Conservation (phyloP, 2,888 invertebrate species). For the Hoplodrina blanda region DNA sequence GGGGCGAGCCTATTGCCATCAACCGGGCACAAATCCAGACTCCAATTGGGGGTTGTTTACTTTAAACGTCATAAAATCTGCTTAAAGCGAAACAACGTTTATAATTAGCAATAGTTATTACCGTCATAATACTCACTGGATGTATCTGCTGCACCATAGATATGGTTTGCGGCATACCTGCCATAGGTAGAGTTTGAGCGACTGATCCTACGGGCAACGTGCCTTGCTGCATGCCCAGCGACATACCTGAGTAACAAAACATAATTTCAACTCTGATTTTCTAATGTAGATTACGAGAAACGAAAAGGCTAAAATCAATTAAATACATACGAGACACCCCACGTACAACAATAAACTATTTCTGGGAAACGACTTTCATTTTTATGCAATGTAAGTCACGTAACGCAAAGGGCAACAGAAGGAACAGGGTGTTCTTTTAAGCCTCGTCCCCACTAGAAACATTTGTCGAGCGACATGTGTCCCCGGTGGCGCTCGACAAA, state of each 20-base stretch:
- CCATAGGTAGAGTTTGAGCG: constrained; percentile 86
- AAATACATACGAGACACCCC: too few species aligned
- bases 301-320: not conserved
- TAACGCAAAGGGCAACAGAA: too few species aligned
- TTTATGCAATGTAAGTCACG: too few species aligned
- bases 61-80: constrained; percentile 49
- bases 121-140: constrained; percentile 82
- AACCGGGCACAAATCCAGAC: too few species aligned
- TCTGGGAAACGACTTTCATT: too few species aligned
- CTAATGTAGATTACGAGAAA: not conserved
- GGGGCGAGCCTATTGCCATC: too few species aligned
- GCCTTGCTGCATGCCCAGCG: constrained; percentile 91
- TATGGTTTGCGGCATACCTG: constrained; percentile 90
- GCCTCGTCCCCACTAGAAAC: too few species aligned
- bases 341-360: too few species aligned
- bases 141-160: constrained; percentile 92
- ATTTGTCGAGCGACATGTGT: too few species aligned
- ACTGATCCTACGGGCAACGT: constrained; percentile 93
- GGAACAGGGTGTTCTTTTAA: too few species aligned
- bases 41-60: too few species aligned
- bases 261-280: not conserved
- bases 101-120: constrained; percentile 36
- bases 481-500: too few species aligned
- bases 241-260: constrained; percentile 85
- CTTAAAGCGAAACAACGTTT: constrained; percentile 29